Conservation (phyloP, 1,140 invertebrate genomes). For the Lepidostoma basale region DNA sequence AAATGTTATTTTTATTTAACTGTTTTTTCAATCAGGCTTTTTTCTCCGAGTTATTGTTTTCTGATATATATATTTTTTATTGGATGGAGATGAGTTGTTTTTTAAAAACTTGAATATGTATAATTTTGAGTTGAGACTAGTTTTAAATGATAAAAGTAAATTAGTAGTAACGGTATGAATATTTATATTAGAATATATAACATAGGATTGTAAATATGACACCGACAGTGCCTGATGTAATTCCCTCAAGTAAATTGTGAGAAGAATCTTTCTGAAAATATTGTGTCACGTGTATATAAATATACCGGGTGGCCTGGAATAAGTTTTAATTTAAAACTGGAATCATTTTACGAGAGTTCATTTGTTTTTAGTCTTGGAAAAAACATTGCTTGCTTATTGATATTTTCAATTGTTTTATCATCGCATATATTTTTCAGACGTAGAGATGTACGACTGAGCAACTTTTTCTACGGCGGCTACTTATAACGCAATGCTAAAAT, state of each 20-base stretch:
- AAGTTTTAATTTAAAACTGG: no score
- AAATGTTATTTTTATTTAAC: no score
- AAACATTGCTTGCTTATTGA: no score
- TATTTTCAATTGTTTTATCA: no score
- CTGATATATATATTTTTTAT: not conserved
- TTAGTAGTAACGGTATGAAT: not conserved
- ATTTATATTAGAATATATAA: constrained; percentile 21
- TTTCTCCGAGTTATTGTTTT: not conserved
- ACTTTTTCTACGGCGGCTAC: no score
- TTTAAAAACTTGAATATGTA: not conserved
- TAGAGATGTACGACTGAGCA: no score
- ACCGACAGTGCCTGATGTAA: constrained; percentile 44
- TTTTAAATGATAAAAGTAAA: constrained; percentile 19
- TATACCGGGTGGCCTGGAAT: no score
- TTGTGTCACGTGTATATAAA: no score
- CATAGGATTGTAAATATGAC: constrained; percentile 43
- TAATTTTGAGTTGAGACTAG: constrained; percentile 12
- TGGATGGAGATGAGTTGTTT: not conserved
- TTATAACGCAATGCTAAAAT: no score
- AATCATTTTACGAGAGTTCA: no score
- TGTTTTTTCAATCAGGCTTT: not conserved
- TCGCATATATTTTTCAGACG: no score
- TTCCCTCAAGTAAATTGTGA: constrained; percentile 30
- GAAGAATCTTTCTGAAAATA: constrained; percentile 3
- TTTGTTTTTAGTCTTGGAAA: no score